A percentile compares a stretch with the other conserved stretches of the same genome.
These are phyloP conservation scores for Polyergus mexicanus DNA, from an alignment of 1,140 invertebrate genomes.

Conservation along the genomic window DNA sequence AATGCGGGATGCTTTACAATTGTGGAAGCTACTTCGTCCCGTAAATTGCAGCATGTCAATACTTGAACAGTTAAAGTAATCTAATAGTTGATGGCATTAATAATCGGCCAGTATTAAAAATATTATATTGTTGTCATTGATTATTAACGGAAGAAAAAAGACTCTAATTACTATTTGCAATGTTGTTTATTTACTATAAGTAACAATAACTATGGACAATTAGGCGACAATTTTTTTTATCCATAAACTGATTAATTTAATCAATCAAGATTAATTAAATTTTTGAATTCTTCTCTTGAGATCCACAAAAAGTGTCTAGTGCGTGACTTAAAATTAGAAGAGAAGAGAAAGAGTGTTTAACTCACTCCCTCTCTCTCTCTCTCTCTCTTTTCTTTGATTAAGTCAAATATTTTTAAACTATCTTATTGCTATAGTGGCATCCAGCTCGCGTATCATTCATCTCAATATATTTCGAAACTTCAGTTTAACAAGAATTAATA, in stretches of 20 bases:
- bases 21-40: neutral
- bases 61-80: neutral
- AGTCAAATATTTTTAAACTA: neutral
- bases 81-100: neutral
- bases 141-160: neutral
- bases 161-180: neutral
- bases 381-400: neutral
- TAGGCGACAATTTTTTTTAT: neutral
- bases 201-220: neutral
- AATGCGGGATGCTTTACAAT: constrained; percentile 32
- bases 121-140: neutral
- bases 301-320: neutral
- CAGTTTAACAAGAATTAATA: neutral
- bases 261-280: neutral
- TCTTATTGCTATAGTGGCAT: neutral
- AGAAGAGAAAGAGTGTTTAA: neutral
- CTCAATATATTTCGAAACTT: neutral
- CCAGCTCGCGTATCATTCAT: neutral
- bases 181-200: neutral
- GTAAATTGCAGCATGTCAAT: constrained; percentile 8
- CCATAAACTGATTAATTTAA: neutral
- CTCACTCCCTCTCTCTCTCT: too few species aligned
- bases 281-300: neutral
- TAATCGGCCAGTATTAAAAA: neutral
- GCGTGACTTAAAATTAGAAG: too few species aligned